Base-by-base conservation (phyloP, 1,140 invertebrate species). In the Drosophila miranda region DNA sequence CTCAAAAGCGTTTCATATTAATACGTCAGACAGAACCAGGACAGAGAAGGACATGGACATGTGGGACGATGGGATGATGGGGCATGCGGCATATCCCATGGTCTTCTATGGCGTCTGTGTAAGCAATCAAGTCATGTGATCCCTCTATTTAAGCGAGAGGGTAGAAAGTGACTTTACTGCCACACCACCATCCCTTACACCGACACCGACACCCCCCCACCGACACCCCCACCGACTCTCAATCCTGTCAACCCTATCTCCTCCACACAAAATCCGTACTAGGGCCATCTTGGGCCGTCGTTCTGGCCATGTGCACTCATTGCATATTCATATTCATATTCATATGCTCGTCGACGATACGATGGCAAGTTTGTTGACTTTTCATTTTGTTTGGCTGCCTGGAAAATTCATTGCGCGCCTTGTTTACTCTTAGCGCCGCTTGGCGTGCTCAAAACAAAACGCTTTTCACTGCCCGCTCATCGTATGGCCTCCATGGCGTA, bases 1-100 rank as follows among this genome's bases (percentile, higher is more conserved):
- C 82, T 87, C 82, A 87, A 87, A 87, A 87, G 82, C 82, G 82
- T 78, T 87, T 87, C 82, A 87, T 87, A 87, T 87, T 87, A 87
- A 87, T 87, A 87, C 82, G 83, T 79, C 75, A 83, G 74, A 79
- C 66, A 75, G 75, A 52, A 14, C 30, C 67, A 55, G 69, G 16
- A 72, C 6, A 6, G 34, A 34, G 34, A 11, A 34, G 9, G 9
- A 34, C 9, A 30, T 3, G 14, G 21, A 5, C 3, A 26, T 26
- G 23, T 21, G n/a, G 26, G 42, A 21, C n/a, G 23, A 26, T 75
- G 23, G 23, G 28, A 21, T 6, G 14, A 7, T 13, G 26, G 23
- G 19, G 50, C 16, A 21, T 48, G 50, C 34, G 26, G 53, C 75
- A 71, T 78, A 70, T 78, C 64, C 67, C 80, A 76, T 86, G 81